Base-by-base conservation (phyloP, 2,113 vertebrate species). In the Pandion haliaetus region DNA sequence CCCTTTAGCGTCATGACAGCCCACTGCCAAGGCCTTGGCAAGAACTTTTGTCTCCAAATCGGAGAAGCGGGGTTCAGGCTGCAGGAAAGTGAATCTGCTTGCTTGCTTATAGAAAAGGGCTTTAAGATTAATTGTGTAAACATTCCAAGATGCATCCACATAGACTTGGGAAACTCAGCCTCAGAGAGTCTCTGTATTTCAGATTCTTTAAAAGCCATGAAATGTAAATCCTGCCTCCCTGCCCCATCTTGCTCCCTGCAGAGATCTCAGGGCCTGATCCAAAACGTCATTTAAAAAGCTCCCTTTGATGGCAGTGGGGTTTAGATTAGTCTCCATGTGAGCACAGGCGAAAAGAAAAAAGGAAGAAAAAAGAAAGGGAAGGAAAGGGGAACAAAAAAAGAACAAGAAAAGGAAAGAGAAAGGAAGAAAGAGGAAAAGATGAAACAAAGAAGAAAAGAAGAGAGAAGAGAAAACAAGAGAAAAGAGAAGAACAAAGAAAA, bases 201-300 rank as follows among this genome's bases (percentile, higher is more conserved):
- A 54, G 31, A 67, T 82, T 85, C 77, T 78, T 78, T 94, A 82
- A 58, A 63, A 90, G 87, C 61, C 92, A 47, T 23, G 47, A 88
- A 91, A 44, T 91, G 59, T 69, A 88, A 66, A 84, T 79, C 76
- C 90, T 87, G 47, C 49, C 54, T 29, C 13, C 24, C 19, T n/a
- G 63, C 59, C 19, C 52, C 25, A 49, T 67, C 90, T 65, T 31
- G 50, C 23, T 86, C 73, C 72, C 76, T 86, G 73, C 63, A 71
- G 76, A 80, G 50, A 84, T 78, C 52, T 86, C 8, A 12, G 47
- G 42, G 76, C 36, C 76, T 71, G 86, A 92, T 82, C 69, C 63
- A 78, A 95, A 97, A 73, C 23, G 47, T 55, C 8, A 74, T 66
- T 80, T 54, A 1, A 44, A 72, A 86, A 77, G 26, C n/a, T 86